Base-by-base conservation (phyloP, 2,888 invertebrate species). In the Amiota minor region DNA sequence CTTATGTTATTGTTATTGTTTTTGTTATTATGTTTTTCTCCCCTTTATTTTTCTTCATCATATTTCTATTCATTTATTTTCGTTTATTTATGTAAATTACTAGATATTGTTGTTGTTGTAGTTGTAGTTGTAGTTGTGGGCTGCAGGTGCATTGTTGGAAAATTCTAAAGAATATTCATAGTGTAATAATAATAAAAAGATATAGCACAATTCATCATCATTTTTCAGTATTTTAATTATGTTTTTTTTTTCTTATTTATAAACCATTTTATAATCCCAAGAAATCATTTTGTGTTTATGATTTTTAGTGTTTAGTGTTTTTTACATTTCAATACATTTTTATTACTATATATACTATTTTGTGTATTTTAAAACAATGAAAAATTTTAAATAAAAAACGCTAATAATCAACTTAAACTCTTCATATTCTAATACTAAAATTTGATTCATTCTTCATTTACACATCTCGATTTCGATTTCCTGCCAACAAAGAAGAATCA, bases 101-200 rank as follows among this genome's bases (percentile, higher is more conserved):
- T 65, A 61, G 49, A 23, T 62, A 18, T 55, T 72, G 71, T 71
- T 74, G 77, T 82, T 78, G 83, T 79, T 84, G 85, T 71, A 45
- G 10, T 70, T 47, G 53, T 23, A 53, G 35, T 45, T 9, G 45
- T 53, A 71, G 75, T 50, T n/a, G 23, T 53, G 18, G 67, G 67
- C 35, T 53, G 50, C 67, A 53, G 67, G 50, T 68, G 67, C 50
- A 45, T 68, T 50, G 46, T 65, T 18, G 47, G 14, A 11, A 45
- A 64, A 64, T 64, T 64, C 64, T 9, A n/a, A 14, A 18, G 20
- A 65, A 65, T 47, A 47, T 47, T 23, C 23, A 16, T 20, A 23
- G 12, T 11, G 18, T 20, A 59, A 59, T 18, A 59, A 53, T 14
- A 53, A 53, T n/a, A 53, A n/a, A 53, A n/a, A n/a, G 14, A 53